Evolutionary conservation across 1,140 invertebrate species (phyloP), one percentile per base, ranked within the genome.

Genomic region (Camponotus vicinus): DNA sequence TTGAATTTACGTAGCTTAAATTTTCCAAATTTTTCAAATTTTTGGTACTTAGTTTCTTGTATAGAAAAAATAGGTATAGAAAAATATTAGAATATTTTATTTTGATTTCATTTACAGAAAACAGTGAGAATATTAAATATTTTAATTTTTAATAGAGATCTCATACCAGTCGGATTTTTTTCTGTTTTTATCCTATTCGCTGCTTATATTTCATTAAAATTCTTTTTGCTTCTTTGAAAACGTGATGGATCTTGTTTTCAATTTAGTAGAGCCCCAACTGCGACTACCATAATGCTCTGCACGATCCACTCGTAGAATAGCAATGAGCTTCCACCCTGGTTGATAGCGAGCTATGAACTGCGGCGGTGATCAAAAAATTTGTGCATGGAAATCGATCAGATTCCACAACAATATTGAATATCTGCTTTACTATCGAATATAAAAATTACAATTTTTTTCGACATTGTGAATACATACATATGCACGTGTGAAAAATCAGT

Each of bases 161-260:
- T 90, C 91, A 93, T 93, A 93, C 89, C 93, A 94, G 94, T 94
- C 92, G 91, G 27, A 27, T 0, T 86, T 57, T 91, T 91, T 80
- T 69, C 79, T 78, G 34, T 8, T 79, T 1, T 2, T 7, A 37
- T 76, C 64, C 66, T 69, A 66, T 71, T 84, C 71, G 64, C 89
- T 93, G 88, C 92, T 95, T 94, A 95, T 95, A 94, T 94, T 95
- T 94, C 94, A 95, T 95, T 95, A 94, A 94, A 94, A 95, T 95
- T 94, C 93, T 93, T 94, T 94, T 92, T 94, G 92, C 92, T 92
- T 91, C 91, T 90, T 91, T 91, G 90, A 89, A 94, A 95, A 95
- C 94, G 94, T 95, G 94, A 95, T 93, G 94, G 94, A 95, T 94
- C 94, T 93, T 94, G 92, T 93, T 94, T 95, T 95, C 94, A 95